Conservation (phyloP, 2,113 vertebrate genomes). For the Rattus norvegicus region DNA sequence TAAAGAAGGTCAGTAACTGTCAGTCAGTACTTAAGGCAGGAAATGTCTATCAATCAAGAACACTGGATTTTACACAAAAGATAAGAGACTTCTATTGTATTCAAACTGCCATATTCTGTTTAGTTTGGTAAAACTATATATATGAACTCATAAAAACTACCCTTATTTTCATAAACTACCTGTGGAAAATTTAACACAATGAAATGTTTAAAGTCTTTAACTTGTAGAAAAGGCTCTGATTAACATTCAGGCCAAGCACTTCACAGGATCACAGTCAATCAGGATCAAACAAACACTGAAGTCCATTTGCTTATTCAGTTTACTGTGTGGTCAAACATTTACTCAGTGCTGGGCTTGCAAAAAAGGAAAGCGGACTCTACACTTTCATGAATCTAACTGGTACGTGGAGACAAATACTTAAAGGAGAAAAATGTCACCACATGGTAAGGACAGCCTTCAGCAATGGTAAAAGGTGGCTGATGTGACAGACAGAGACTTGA, state of each 20-base stretch:
- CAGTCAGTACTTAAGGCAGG: not conserved
- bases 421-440: not conserved
- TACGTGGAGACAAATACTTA: not conserved
- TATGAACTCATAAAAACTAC: not conserved
- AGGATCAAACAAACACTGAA: constrained; percentile 12
- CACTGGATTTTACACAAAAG: not conserved
- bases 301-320: not conserved
- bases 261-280: not conserved
- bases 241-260: not conserved
- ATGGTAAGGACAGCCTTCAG: not conserved
- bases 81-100: not conserved
- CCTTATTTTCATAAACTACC: not conserved
- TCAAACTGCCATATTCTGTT: not conserved
- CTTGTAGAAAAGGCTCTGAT: constrained; percentile 27
- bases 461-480: not conserved
- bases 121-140: not conserved
- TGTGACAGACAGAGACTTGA: not conserved
- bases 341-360: not conserved
- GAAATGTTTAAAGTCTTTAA: constrained; percentile 9
- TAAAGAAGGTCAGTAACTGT: not conserved
- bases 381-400: not conserved
- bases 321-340: constrained; percentile 13
- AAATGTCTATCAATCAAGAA: not conserved
- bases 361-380: not conserved
- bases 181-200: not conserved